phyloP scores from a whole-genome alignment of 2,113 vertebrate species.

The Conger conger region DNA sequence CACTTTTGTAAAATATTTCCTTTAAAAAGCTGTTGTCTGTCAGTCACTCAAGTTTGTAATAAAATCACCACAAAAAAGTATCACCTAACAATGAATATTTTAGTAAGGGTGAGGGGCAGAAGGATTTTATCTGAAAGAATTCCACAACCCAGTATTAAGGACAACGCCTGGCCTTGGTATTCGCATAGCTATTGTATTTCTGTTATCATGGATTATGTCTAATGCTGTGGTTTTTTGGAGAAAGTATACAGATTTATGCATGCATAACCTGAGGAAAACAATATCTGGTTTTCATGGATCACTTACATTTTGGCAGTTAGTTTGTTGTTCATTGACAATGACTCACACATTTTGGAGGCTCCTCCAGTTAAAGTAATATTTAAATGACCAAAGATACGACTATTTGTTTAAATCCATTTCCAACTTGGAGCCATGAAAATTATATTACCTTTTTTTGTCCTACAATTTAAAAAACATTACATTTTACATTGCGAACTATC shows the following conservation, averaged over 20 bases:
- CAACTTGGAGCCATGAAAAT: neutral
- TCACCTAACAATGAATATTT: neutral
- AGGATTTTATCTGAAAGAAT: neutral
- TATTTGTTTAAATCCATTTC: neutral
- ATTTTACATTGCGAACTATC: too few species aligned
- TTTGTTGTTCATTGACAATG: neutral
- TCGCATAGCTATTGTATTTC: neutral
- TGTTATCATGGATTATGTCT: neutral
- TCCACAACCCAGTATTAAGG: neutral
- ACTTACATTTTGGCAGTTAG: neutral
- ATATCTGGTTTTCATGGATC: neutral
- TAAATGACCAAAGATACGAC: neutral
- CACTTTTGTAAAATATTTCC: neutral
- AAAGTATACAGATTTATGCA: neutral
- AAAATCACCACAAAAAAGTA: neutral
- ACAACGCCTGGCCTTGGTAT: neutral
- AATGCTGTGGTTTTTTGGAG: neutral
- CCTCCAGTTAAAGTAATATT: constrained; percentile 1
- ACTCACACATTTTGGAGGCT: constrained; percentile 2
- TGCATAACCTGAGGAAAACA: neutral
- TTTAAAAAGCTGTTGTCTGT: too few species aligned
- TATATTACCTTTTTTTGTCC: neutral
- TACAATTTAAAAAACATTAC: too few species aligned
- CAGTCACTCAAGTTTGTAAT: neutral
- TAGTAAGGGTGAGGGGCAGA: neutral